These are phyloP conservation scores for Borostomias antarcticus DNA, from an alignment of 2,797 vertebrate species.

Conservation along the genomic window DNA sequence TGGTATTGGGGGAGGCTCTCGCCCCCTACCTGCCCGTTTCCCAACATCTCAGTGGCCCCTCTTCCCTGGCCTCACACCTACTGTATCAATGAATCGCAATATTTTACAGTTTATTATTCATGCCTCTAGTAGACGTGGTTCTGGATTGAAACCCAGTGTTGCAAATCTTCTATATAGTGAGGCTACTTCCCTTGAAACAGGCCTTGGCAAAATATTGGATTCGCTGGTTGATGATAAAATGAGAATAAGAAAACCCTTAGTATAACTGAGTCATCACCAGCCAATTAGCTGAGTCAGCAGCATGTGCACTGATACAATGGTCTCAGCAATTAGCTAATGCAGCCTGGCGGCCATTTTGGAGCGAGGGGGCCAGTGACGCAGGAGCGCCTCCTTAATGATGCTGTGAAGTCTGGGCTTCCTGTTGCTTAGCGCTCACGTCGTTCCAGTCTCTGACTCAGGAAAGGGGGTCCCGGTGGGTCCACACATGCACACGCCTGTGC, in stretches of 20 bases:
- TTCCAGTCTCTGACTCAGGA: constrained; percentile 31
- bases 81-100: not conserved
- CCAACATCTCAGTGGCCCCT: constrained; percentile 14
- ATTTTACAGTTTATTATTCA: too few relatives aligned
- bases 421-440: constrained; percentile 44
- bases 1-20: constrained; percentile 39
- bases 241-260: constrained; percentile 13
- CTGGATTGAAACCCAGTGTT: too few relatives aligned
- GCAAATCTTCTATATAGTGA: too few relatives aligned
- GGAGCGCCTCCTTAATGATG: constrained; percentile 55
- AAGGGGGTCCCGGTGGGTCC: constrained; percentile 15
- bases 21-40: constrained; percentile 46
- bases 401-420: constrained; percentile 47
- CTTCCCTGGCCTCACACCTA: not conserved
- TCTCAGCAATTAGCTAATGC: constrained; percentile 74
- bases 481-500: too few relatives aligned
- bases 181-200: not conserved
- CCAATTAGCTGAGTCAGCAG: constrained; percentile 47
- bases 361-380: constrained; percentile 39
- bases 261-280: constrained; percentile 43
- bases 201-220: not conserved
- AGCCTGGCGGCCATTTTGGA: constrained; percentile 47
- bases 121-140: too few relatives aligned
- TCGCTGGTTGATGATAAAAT: constrained; percentile 11
- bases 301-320: constrained; percentile 37